phyloP scores from a whole-genome alignment of 2,888 invertebrate species.

The Masnerella sp. region DNA sequence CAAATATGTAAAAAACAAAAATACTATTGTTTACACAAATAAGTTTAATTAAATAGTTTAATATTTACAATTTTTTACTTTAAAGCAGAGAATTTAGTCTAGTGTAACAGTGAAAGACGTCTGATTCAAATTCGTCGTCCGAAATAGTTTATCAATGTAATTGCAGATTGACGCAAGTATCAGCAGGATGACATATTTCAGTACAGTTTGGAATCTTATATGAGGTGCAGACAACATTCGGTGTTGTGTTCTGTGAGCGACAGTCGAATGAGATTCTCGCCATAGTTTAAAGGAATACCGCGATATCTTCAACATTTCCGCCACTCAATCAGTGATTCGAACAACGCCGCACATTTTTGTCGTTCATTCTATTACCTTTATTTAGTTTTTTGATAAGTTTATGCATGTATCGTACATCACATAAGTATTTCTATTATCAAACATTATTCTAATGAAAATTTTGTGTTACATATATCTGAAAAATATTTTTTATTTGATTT shows the following conservation, averaged over 20 bases:
- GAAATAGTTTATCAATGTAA: constrained; percentile 10
- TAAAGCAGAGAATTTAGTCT: too few species aligned
- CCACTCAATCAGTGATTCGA: not conserved
- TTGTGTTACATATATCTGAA: too few species aligned
- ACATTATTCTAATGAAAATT: too few species aligned
- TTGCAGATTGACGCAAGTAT: constrained; percentile 2
- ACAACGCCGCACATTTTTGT: not conserved
- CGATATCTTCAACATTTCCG: constrained; percentile 4
- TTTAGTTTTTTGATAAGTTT: not conserved
- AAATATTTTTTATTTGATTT: too few species aligned
- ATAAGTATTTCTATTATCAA: not conserved
- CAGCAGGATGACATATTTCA: not conserved
- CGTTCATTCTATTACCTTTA: not conserved
- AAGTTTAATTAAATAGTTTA: too few species aligned
- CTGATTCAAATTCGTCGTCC: too few species aligned
- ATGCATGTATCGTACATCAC: not conserved
- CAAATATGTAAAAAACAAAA: too few species aligned
- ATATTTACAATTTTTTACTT: too few species aligned
- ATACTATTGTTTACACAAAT: too few species aligned
- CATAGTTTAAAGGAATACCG: constrained; percentile 15
- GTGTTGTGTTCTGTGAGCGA: not conserved
- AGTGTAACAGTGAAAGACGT: too few species aligned
- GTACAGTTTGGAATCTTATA: constrained; percentile 12
- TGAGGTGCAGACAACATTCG: not conserved
- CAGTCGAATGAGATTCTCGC: constrained; percentile 10